Percentiles rank a stretch among this genome's conserved stretches.
phyloP scores from a whole-genome alignment of 2,888 invertebrate species.

The Hofmannophila pseudospretella region DNA sequence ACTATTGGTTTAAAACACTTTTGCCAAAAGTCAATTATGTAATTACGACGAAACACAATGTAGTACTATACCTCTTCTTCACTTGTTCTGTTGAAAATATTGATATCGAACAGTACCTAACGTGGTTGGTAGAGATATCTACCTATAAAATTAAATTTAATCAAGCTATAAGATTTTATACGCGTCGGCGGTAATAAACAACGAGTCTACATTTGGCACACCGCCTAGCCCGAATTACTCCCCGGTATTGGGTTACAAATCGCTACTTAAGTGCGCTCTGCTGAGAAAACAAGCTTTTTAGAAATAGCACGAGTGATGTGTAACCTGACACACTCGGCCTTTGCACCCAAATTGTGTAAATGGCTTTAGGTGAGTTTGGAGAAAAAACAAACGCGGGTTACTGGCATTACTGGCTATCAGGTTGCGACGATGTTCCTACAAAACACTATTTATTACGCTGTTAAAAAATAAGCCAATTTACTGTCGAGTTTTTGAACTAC shows the following conservation, averaged over 20 bases:
- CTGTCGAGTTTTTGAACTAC: conserved; percentile 14
- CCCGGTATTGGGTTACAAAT: conserved; percentile 56
- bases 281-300: conserved; percentile 73
- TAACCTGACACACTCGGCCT: conserved; percentile 57
- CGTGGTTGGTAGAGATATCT: too few species aligned
- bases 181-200: conserved; percentile 18
- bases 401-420: conserved; percentile 30
- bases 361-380: conserved; percentile 66
- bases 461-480: conserved; percentile 16
- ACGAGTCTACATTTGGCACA: conserved; percentile 50
- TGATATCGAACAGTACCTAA: too few species aligned
- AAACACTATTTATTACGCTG: conserved; percentile 30
- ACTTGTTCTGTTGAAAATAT: too few species aligned
- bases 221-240: conserved; percentile 55
- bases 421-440: conserved; percentile 29
- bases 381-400: conserved; percentile 54
- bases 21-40: too few species aligned
- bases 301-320: conserved; percentile 64
- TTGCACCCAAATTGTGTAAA: conserved; percentile 68
- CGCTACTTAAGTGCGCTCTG: conserved; percentile 67
- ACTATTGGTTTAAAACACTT: too few species aligned
- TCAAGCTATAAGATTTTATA: background rate
- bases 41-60: too few species aligned
- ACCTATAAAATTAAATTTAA: background rate
- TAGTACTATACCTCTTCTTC: too few species aligned